Evolutionary conservation across 92 coral and sea anemone genomes (phyloP).

Genomic region (Ricordea florida): DNA sequence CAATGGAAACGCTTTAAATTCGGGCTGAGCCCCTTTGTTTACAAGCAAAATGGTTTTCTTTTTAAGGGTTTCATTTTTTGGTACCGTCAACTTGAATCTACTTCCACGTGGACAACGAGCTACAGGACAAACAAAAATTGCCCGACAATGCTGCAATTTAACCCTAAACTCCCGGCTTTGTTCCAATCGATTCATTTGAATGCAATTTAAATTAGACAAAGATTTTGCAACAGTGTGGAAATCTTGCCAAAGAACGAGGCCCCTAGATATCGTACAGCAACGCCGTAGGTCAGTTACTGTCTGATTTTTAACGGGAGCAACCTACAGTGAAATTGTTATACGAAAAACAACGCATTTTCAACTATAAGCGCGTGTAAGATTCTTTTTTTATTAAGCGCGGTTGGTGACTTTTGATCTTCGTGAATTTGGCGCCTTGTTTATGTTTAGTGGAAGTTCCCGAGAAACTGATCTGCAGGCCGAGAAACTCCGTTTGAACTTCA

Average conservation of each 20-base stretch:
- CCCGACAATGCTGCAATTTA: constrained; percentile 37
- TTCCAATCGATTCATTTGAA: constrained; percentile 40
- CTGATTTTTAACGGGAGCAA: constrained; percentile 1
- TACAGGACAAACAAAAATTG: constrained; percentile 10
- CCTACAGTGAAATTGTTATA: constrained; percentile 2
- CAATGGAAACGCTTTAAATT: background rate
- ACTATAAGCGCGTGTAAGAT: constrained; percentile 8
- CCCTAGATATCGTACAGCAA: constrained; percentile 9
- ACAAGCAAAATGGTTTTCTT: background rate
- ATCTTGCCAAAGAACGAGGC: constrained; percentile 6
- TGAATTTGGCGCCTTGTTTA: constrained; percentile 9
- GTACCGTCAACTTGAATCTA: background rate
- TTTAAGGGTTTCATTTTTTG: background rate
- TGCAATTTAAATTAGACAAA: constrained; percentile 37
- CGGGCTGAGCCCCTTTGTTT: background rate
- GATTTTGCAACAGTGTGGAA: constrained; percentile 60
- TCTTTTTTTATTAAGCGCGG: background rate
- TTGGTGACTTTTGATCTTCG: constrained; percentile 34
- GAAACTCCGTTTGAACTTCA: background rate
- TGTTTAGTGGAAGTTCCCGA: background rate
- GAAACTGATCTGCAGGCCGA: background rate
- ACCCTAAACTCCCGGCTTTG: constrained; percentile 42
- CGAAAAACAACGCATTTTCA: constrained; percentile 25
- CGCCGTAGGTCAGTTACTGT: no score
- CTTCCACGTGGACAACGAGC: constrained; percentile 26